Evolutionary conservation across 2,113 vertebrate species (phyloP), one percentile per base, ranked within the genome.

Genomic region (Taurulus bubalis): DNA sequence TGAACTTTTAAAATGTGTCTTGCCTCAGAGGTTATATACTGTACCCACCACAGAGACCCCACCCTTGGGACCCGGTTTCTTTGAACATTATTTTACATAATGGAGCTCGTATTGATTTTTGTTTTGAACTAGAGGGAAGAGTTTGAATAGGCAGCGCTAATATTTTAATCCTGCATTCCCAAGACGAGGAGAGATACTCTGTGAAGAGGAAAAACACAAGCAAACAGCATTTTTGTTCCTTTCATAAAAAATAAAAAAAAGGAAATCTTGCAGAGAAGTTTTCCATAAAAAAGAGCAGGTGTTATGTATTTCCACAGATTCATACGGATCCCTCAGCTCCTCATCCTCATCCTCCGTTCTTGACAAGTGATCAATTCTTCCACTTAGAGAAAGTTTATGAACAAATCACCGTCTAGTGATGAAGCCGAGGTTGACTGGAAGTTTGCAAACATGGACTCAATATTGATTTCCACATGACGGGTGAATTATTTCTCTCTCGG

Each of bases 161-260:
- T 90, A 89, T 91, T 86, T 87, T 87, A 87, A 88, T 90, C 85
- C 85, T 58, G 63, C 59, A 77, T 83, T 88, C 91, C 86, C 86
- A 66, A 85, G 85, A 87, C 32, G 18, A 62, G 72, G 42, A 63
- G 3, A 75, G 2, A 75, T n/a, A 64, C 51, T 82, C 42, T 8
- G 55, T 34, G 11, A 71, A 71, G 53, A 85, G 59, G 53, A 45
- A 74, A 75, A 82, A 88, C 71, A 87, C 81, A 82, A 88, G 78
- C 74, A 86, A 81, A 82, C 58, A 66, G 49, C 40, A 62, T 64
- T 78, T 26, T 75, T 32, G 30, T 73, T 73, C 56, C 24, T 83
- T 71, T 71, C 45, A 42, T 18, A 1, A 38, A 14, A 26, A 15
- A 42, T 9, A n/a, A n/a, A 6, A 22, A 8, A 18, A 79, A 51